Evolutionary conservation across 2,888 invertebrate genomes (phyloP).

Genomic region (Drosophila ezoana): DNA sequence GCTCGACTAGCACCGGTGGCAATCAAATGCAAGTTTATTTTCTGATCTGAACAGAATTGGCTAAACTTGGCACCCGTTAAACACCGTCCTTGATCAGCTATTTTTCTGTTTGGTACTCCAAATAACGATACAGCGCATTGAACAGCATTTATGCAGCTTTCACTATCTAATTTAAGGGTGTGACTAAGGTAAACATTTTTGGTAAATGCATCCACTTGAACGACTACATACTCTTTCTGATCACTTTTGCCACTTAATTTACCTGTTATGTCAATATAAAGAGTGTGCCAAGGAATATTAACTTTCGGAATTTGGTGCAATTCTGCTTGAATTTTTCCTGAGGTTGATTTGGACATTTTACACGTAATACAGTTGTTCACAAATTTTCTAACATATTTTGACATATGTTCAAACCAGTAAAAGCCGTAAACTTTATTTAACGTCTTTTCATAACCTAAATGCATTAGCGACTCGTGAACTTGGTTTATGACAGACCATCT

Average conservation of each 20-base stretch:
- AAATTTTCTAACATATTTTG: not conserved
- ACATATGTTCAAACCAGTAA: slow-evolving; percentile 14
- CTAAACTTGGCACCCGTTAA: slow-evolving; percentile 1
- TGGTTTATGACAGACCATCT: slow-evolving; percentile 19
- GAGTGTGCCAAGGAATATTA: not conserved
- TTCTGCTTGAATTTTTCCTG: not conserved
- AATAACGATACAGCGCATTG: too few relatives aligned
- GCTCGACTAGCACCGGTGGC: slow-evolving; percentile 27
- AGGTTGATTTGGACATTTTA: slow-evolving; percentile 4
- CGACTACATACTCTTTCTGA: too few relatives aligned
- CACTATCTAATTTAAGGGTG: too few relatives aligned
- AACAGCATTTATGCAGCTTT: too few relatives aligned
- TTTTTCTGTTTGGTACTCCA: too few relatives aligned
- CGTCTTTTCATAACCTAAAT: not conserved
- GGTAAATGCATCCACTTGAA: too few relatives aligned
- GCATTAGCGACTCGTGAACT: not conserved
- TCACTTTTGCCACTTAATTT: too few relatives aligned
- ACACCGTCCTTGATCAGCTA: too few relatives aligned
- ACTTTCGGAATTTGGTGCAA: slow-evolving; percentile 1
- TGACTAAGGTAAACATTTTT: too few relatives aligned
- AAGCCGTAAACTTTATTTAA: slow-evolving; percentile 10
- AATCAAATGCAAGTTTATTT: not conserved
- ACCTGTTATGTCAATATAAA: too few relatives aligned
- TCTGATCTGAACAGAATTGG: slow-evolving; percentile 17
- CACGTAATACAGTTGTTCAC: slow-evolving; percentile 1